These are phyloP conservation scores for Choristoneura rosaceana DNA, from an alignment of 2,888 invertebrate species.

Conservation along the genomic window DNA sequence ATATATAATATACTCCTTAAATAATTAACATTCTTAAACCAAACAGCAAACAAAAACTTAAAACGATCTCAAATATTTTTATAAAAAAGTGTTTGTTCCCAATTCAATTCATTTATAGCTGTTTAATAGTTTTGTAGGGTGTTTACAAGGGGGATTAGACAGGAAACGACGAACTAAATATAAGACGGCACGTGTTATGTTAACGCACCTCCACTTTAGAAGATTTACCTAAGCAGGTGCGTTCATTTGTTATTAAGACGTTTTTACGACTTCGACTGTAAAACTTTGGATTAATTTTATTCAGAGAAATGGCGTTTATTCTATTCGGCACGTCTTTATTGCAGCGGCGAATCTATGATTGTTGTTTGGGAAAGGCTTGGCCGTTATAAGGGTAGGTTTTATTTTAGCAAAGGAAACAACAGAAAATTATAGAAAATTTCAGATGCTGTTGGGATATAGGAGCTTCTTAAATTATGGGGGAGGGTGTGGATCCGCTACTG, in stretches of 20 bases:
- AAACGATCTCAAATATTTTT: not conserved
- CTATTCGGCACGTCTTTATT: not conserved
- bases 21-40: not conserved
- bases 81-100: not conserved
- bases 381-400: too few relatives aligned
- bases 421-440: too few relatives aligned
- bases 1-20: too few relatives aligned
- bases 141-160: constrained; percentile 61
- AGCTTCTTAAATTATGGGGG: too few relatives aligned
- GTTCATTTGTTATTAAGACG: constrained; percentile 32
- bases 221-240: constrained; percentile 60
- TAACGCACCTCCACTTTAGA: constrained; percentile 56
- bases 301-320: not conserved
- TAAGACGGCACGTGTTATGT: constrained; percentile 71
- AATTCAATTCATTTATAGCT: constrained; percentile 13
- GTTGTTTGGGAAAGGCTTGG: too few relatives aligned
- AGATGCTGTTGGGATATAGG: too few relatives aligned
- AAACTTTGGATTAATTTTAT: not conserved
- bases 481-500: too few relatives aligned
- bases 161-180: constrained; percentile 73
- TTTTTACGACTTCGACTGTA: constrained; percentile 23
- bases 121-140: constrained; percentile 43
- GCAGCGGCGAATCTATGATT: too few relatives aligned
- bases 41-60: not conserved
- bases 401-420: too few relatives aligned